Conservation (phyloP, 1,140 invertebrate species). For the Euura saliciscinereae region DNA sequence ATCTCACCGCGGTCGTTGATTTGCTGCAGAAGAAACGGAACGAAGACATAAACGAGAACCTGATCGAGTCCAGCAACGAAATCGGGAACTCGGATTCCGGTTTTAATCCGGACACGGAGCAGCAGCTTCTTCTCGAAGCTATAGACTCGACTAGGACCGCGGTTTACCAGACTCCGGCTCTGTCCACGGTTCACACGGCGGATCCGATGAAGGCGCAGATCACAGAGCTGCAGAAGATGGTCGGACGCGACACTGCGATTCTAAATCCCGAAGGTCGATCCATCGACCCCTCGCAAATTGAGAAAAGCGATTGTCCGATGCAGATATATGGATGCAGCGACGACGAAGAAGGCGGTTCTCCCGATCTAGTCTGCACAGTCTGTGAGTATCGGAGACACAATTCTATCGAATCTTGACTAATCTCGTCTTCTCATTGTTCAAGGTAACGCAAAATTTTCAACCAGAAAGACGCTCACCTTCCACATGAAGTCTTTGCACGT, state of each 20-base stretch:
- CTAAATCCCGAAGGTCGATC: constrained; percentile 68
- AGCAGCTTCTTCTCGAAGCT: constrained; percentile 55
- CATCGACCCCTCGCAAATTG: constrained; percentile 30
- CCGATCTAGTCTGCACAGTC: constrained; percentile 27
- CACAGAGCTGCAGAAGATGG: constrained; percentile 61
- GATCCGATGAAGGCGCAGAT: constrained; percentile 62
- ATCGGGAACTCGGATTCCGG: not conserved
- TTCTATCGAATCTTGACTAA: not conserved
- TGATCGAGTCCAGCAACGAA: not conserved
- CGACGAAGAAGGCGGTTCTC: constrained; percentile 14
- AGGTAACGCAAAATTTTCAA: constrained; percentile 72
- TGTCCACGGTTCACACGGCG: constrained; percentile 29
- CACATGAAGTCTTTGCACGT: constrained; percentile 74
- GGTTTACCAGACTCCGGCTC: constrained; percentile 57
- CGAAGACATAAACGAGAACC: constrained; percentile 36
- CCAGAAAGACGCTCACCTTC: constrained; percentile 71
- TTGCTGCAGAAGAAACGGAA: constrained; percentile 50
- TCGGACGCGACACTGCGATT: constrained; percentile 60
- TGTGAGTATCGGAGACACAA: constrained; percentile 24
- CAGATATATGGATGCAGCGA: constrained; percentile 8
- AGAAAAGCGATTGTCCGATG: constrained; percentile 22
- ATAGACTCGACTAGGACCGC: constrained; percentile 59
- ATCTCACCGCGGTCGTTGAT: constrained; percentile 64
- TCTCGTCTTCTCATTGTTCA: constrained; percentile 32
- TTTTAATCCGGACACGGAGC: constrained; percentile 23